phyloP scores from a whole-genome alignment of 2,113 vertebrate species.

The Osmerus eperlanus region DNA sequence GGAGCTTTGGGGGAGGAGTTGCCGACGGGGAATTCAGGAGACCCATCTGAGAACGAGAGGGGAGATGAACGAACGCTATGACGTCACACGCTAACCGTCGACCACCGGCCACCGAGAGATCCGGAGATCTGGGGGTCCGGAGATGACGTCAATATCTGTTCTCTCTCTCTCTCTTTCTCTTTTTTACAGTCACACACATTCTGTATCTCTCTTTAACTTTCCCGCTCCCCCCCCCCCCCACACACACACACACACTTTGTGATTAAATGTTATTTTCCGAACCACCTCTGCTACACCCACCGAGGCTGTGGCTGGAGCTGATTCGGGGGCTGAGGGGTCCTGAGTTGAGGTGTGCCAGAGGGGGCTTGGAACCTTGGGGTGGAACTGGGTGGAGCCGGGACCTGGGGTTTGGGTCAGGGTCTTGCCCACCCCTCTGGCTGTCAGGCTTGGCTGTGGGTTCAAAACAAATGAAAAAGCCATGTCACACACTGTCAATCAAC shows the following conservation, averaged over 20 bases:
- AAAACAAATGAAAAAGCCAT: background rate
- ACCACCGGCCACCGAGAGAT: background rate
- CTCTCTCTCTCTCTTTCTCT: no score
- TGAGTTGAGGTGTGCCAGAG: conserved; percentile 59
- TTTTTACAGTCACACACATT: no score
- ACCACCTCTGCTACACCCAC: conserved; percentile 47
- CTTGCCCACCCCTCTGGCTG: conserved; percentile 63
- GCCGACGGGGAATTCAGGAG: conserved; percentile 67
- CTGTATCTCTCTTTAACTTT: no score
- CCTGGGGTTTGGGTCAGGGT: conserved; percentile 68
- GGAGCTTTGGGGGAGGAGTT: conserved; percentile 70
- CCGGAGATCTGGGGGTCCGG: no score
- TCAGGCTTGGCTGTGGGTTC: background rate
- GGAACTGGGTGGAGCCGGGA: conserved; percentile 65
- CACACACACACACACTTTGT: no score
- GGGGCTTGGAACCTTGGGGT: conserved; percentile 72
- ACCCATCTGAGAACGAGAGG: conserved; percentile 67
- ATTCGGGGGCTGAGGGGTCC: conserved; percentile 78
- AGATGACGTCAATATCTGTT: no score
- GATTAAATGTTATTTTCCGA: background rate
- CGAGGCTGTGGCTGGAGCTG: conserved; percentile 54
- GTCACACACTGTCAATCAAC: no score
- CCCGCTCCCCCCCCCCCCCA: no score
- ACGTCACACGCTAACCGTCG: background rate
- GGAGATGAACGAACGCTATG: conserved; percentile 5